Base-by-base conservation (phyloP, 2,113 vertebrate species). In the Neogobius melanostomus region DNA sequence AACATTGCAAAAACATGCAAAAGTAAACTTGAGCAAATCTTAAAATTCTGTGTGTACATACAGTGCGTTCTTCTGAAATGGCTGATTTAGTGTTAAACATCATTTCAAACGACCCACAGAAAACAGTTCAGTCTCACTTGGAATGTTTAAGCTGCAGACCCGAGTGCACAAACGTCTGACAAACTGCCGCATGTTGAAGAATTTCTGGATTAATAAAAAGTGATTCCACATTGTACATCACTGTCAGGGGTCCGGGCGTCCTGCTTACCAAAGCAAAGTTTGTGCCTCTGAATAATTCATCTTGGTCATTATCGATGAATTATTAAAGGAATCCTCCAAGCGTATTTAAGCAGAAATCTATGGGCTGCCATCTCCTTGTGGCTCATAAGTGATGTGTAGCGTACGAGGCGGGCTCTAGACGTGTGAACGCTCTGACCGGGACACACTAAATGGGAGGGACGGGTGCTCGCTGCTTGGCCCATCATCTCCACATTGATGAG, bases 251-350 rank as follows among this genome's bases (percentile, higher is more conserved):
- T 79, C 76, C 82, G 53, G 79, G 80, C 85, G 88, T 91, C 89
- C 84, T 91, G 91, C 92, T 92, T 93, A 91, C 87, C 60, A 87
- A 90, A 87, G 85, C 91, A 91, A 92, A 91, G 86, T 91, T 91
- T 90, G 87, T 82, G 75, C 79, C 68, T 77, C 75, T 94, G 85
- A 92, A 93, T 93, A 81, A 93, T 93, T 90, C 84, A 94, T 91
- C 81, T 76, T 86, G 88, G 88, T 93, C 91, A 93, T 94, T 92
- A 92, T 92, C 87, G 88, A 93, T 93, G 87, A 91, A 93, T 93
- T 93, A 93, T 93, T 93, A 91, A 93, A 90, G 89, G 72, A 90
- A 85, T 90, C 87, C 87, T 86, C 87, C 87, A 86, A 91, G 90
- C 87, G 87, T 90, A 90, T 92, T 91, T 91, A 92, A 93, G 86